phyloP scores from a whole-genome alignment of 2,797 vertebrate genomes.

The Parauchenoglanis punctatus region DNA sequence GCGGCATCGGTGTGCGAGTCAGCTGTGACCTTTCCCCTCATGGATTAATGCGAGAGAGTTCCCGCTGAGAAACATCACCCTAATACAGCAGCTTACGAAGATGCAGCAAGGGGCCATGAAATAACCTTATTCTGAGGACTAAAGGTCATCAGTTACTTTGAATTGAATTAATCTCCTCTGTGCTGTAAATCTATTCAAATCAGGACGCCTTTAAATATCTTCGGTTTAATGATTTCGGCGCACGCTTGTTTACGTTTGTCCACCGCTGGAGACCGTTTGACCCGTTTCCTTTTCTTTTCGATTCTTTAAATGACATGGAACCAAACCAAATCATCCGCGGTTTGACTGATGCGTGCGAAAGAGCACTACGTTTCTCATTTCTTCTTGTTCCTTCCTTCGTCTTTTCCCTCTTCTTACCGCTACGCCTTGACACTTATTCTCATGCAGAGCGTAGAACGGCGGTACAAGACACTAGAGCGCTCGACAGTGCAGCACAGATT shows the following conservation, averaged over 20 bases:
- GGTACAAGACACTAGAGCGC: not conserved
- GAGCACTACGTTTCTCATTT: too few species aligned
- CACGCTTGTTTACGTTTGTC: not conserved
- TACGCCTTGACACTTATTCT: not conserved
- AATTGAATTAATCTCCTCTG: not conserved
- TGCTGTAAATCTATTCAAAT: not conserved
- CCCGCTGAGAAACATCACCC: not conserved
- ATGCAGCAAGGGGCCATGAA: not conserved
- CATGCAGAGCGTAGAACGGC: not conserved
- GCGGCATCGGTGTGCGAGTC: slow-evolving; percentile 23
- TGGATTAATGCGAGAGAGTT: not conserved
- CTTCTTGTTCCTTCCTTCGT: too few species aligned
- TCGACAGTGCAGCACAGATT: slow-evolving; percentile 7
- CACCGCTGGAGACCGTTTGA: not conserved
- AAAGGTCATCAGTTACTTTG: not conserved
- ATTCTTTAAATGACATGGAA: not conserved
- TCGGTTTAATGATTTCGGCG: not conserved
- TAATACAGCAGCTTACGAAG: not conserved
- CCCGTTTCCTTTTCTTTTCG: not conserved
- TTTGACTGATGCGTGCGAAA: not conserved
- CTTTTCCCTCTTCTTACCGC: not conserved
- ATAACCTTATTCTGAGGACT: not conserved
- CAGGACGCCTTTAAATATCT: too few species aligned
- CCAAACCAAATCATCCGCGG: not conserved
- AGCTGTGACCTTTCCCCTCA: slow-evolving; percentile 38